Base-by-base conservation (phyloP, 1,140 invertebrate genomes). In the Harlomillsia oculata region DNA sequence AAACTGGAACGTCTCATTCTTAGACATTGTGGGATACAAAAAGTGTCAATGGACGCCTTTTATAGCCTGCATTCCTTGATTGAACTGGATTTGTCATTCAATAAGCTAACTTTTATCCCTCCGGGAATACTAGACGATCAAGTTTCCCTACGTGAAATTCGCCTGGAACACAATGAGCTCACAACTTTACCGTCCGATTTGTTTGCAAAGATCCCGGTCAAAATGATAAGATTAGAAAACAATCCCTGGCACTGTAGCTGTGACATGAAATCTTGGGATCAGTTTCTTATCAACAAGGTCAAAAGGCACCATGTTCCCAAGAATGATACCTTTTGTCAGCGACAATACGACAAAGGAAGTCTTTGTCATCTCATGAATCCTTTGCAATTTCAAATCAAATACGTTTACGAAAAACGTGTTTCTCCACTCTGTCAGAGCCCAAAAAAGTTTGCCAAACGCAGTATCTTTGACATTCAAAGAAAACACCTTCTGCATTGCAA, bases 161-260 rank as follows among this genome's bases (percentile, higher is more conserved):
- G 76, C 55, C 65, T 85, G 16, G 75, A 78, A 48, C 71, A 76
- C 37, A 85, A 85, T 69, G 71, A 75, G 56, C 66, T 85, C 14
- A 74, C 65, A 13, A 71, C 74, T 14, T 53, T 85, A 44, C 77
- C 81, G 8, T 60, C 61, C 26, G 74, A 74, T 37, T 74, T 85
- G 55, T 82, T 83, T 53, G 68, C 69, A 44, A 72, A 67, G 53
- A 68, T 49, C 14, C 71, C 73, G 0, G 64, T 75, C 3, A 76
- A 76, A 70, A 67, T 82, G 34, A 74, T 78, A 3, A 71, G 80
- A 48, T 65, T 82, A 37, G 78, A 80, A 61, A 72, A 74, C 8
- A 85, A 85, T 72, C 81, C 80, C 9, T 83, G 82, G 82, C 75
- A 83, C 56, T 85, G 82, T 63, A 76, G 74, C 3, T 85, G 82